phyloP scores from a whole-genome alignment of 2,113 vertebrate species.

The Procavia capensis region DNA sequence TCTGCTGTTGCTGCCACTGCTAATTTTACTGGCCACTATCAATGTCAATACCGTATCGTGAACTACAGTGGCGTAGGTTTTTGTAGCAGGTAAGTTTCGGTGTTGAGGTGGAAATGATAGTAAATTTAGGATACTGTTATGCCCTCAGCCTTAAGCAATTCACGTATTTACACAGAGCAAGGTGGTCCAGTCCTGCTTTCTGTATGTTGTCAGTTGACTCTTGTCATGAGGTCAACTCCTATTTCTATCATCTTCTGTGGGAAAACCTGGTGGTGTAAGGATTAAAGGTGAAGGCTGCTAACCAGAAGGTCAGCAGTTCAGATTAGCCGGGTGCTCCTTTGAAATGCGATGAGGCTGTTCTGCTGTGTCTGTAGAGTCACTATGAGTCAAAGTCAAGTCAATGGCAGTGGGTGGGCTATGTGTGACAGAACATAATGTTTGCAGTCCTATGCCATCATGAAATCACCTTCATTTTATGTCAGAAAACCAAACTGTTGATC shows the following conservation, averaged over 20 bases:
- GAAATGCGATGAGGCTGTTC: too few relatives aligned
- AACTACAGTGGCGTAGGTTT: background rate
- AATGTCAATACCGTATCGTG: background rate
- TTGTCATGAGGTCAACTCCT: background rate
- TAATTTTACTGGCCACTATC: background rate
- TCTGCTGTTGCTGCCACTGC: background rate
- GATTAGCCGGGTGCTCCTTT: too few relatives aligned
- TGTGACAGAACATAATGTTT: background rate
- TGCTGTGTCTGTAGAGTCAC: too few relatives aligned
- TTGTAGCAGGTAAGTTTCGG: background rate
- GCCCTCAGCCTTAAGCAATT: background rate
- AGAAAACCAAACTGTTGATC: constrained; percentile 30
- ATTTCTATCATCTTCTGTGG: background rate
- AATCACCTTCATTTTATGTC: background rate
- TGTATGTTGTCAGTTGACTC: background rate
- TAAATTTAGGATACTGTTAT: rapidly evolving
- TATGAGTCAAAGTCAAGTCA: too few relatives aligned
- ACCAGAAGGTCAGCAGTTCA: too few relatives aligned
- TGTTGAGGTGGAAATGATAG: rapidly evolving
- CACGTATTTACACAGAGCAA: background rate
- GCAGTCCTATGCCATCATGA: background rate
- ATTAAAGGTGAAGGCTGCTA: too few relatives aligned
- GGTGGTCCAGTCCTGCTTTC: background rate
- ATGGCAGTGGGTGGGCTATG: too few relatives aligned
- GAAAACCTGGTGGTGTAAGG: too few relatives aligned